Evolutionary conservation across 2,113 vertebrate species (phyloP).

Genomic region (Erythrolamprus reginae): DNA sequence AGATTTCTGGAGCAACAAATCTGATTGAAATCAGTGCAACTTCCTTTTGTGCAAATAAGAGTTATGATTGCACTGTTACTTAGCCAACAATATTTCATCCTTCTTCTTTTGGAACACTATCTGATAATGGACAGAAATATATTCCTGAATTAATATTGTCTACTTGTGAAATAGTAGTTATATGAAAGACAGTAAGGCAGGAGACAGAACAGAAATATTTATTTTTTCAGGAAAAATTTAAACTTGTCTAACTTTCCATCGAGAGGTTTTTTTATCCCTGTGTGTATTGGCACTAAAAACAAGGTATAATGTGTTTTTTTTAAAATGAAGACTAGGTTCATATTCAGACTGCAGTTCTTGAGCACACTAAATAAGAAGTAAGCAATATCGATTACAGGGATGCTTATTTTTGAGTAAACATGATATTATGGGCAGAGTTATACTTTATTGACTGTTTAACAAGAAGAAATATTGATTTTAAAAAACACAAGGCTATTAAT

Average conservation of each 20-base stretch:
- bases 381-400: not conserved
- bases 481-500: not conserved
- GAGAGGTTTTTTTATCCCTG: slow-evolving; percentile 37
- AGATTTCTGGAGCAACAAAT: not conserved
- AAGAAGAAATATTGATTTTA: slow-evolving; percentile 18
- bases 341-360: not conserved
- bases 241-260: not conserved
- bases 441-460: not conserved
- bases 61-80: not conserved
- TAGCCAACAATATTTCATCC: not conserved
- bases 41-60: not conserved
- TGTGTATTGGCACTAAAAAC: slow-evolving; percentile 40
- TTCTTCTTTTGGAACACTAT: not conserved
- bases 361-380: not conserved
- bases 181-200: slow-evolving; percentile 28
- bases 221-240: slow-evolving; percentile 3
- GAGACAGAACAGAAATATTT: slow-evolving; percentile 22
- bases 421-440: not conserved
- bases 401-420: not conserved
- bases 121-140: not conserved
- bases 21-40: not conserved
- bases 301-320: slow-evolving; percentile 19
- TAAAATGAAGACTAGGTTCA: slow-evolving; percentile 7
- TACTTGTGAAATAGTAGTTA: slow-evolving; percentile 3
- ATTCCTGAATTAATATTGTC: not conserved